Percentiles rank a stretch among this genome's conserved stretches.
Conservation (phyloP, 1,140 invertebrate species). For the Papilio xuthus region DNA sequence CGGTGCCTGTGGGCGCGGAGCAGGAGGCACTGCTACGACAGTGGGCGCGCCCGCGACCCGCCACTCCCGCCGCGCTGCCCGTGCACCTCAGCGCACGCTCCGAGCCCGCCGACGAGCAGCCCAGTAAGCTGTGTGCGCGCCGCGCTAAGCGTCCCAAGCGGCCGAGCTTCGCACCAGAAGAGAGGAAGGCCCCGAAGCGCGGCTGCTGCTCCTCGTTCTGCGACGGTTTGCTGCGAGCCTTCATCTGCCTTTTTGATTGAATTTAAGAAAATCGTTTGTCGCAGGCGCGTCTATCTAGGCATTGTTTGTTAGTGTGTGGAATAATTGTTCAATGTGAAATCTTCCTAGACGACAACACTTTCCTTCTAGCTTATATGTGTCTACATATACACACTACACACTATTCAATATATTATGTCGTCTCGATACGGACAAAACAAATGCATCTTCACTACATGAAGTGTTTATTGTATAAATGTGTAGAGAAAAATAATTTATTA, state of each 20-base stretch:
- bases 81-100: constrained; percentile 70
- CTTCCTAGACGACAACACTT: background rate
- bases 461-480: constrained; percentile 34
- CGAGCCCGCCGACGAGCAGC: constrained; percentile 64
- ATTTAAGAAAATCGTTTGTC: background rate
- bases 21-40: constrained; percentile 70
- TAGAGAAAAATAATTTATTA: constrained; percentile 33
- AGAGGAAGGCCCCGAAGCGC: constrained; percentile 53
- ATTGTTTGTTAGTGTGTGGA: background rate
- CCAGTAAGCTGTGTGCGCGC: constrained; percentile 68
- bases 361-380: background rate
- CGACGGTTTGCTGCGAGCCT: constrained; percentile 59
- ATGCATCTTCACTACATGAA: background rate
- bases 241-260: constrained; percentile 80
- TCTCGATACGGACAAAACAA: background rate
- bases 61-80: constrained; percentile 66
- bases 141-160: constrained; percentile 69
- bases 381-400: background rate
- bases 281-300: background rate
- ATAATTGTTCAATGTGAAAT: constrained; percentile 2
- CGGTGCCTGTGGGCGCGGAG: constrained; percentile 70
- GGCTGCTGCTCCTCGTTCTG: constrained; percentile 77
- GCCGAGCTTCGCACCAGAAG: constrained; percentile 70
- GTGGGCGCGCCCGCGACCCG: constrained; percentile 68
- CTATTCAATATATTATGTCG: background rate